These are phyloP conservation scores for Tortricodes alternella DNA, from an alignment of 2,888 invertebrate species.

Conservation along the genomic window DNA sequence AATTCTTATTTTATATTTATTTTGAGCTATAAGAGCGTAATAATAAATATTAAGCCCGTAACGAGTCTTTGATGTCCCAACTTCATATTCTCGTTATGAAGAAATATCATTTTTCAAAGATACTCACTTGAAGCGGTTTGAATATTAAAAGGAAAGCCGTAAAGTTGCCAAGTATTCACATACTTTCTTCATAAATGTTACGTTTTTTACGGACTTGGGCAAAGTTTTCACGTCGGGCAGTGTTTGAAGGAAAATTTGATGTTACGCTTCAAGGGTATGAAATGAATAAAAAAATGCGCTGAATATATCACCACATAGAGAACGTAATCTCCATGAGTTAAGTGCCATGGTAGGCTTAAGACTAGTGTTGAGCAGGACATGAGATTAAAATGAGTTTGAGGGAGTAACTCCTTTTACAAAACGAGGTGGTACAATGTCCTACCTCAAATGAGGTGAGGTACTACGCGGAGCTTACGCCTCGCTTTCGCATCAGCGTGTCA, in stretches of 20 bases:
- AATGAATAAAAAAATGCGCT: no score
- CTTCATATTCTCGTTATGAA: slow-evolving; percentile 5
- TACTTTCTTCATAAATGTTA: slow-evolving; percentile 23
- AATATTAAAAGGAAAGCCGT: slow-evolving; percentile 1
- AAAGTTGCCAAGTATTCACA: slow-evolving; percentile 12
- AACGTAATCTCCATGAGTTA: no score
- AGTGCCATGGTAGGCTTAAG: no score
- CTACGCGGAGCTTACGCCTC: no score
- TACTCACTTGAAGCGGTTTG: background rate
- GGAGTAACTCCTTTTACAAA: no score
- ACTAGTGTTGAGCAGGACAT: no score
- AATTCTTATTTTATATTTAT: background rate
- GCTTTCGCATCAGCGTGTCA: no score
- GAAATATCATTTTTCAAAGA: slow-evolving; percentile 9
- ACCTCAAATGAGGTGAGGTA: no score
- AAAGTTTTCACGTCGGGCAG: background rate
- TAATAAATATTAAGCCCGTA: background rate
- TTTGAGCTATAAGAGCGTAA: background rate
- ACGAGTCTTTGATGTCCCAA: slow-evolving; percentile 1
- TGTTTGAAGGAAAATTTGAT: background rate
- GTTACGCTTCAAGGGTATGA: no score
- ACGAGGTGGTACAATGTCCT: no score
- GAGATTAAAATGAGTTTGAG: no score
- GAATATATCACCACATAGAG: no score
- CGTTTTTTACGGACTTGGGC: slow-evolving; percentile 11